phyloP scores from a whole-genome alignment of 2,797 vertebrate genomes.

The Hypotaenidia philippensis region DNA sequence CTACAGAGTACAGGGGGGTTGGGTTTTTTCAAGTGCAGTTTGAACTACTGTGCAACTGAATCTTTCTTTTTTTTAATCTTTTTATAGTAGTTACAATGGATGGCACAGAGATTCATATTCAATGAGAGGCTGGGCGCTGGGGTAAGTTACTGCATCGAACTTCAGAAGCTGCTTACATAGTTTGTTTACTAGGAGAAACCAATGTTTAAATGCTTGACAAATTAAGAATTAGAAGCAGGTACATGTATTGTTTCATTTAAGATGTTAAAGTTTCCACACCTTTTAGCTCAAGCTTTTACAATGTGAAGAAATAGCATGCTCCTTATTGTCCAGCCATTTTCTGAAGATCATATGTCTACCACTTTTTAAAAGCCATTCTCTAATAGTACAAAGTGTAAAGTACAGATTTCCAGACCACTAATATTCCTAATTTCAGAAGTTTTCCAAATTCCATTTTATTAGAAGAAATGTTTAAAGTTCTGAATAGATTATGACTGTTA shows the following conservation, averaged over 20 bases:
- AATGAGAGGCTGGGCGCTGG: conserved; percentile 90
- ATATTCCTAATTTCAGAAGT: not conserved
- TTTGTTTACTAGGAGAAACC: not conserved
- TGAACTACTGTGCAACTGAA: not conserved
- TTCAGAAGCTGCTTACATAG: not conserved
- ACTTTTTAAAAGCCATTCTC: not conserved
- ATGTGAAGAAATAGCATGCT: not conserved
- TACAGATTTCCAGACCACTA: not conserved
- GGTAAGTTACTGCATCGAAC: conserved; percentile 81
- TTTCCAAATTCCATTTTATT: too few species aligned
- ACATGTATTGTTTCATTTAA: not conserved
- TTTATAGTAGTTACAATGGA: conserved; percentile 88
- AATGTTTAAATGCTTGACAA: not conserved
- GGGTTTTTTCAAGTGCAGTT: not conserved
- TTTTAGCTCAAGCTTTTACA: not conserved
- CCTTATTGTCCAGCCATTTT: not conserved
- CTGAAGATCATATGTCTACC: not conserved
- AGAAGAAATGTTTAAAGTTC: not conserved
- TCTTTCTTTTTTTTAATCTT: conserved; percentile 12
- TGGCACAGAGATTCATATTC: conserved; percentile 95
- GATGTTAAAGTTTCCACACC: not conserved
- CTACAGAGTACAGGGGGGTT: not conserved
- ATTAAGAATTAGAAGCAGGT: not conserved
- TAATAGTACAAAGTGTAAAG: not conserved
- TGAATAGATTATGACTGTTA: not conserved